phyloP scores from a whole-genome alignment of 2,113 vertebrate genomes.

The Apistogramma diplotaenia region DNA sequence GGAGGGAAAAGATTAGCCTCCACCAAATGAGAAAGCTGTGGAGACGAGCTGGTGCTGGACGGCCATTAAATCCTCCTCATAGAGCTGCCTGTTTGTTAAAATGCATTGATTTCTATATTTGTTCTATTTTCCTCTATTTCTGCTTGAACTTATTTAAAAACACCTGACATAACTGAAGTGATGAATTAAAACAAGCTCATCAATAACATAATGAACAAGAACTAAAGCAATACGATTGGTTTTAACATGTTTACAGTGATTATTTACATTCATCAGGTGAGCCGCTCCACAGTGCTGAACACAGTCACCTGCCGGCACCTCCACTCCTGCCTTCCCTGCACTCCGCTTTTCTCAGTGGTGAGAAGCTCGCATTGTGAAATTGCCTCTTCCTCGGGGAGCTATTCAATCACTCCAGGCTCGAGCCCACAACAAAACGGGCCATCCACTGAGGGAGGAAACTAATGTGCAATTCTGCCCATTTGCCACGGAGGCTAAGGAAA shows the following conservation, averaged over 20 bases:
- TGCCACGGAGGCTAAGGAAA: conserved; percentile 53
- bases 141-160: background rate
- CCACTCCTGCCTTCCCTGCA: conserved; percentile 13
- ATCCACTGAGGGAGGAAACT: conserved; percentile 58
- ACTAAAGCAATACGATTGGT: background rate
- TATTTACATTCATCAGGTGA: background rate
- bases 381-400: conserved; percentile 61
- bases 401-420: conserved; percentile 71
- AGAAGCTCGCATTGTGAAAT: conserved; percentile 60
- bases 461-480: conserved; percentile 57
- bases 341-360: conserved; percentile 27
- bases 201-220: background rate
- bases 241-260: background rate
- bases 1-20: background rate
- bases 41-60: background rate
- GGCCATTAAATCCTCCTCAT: background rate
- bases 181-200: background rate
- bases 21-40: background rate
- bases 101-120: background rate
- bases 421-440: conserved; percentile 50
- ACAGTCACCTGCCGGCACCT: background rate
- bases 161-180: background rate
- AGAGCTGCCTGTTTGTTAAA: background rate
- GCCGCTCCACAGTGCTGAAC: background rate
- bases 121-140: background rate